Percentiles rank a stretch among this genome's conserved stretches.
Conservation (phyloP, 2,888 invertebrate genomes). For the Onchidella celtica region DNA sequence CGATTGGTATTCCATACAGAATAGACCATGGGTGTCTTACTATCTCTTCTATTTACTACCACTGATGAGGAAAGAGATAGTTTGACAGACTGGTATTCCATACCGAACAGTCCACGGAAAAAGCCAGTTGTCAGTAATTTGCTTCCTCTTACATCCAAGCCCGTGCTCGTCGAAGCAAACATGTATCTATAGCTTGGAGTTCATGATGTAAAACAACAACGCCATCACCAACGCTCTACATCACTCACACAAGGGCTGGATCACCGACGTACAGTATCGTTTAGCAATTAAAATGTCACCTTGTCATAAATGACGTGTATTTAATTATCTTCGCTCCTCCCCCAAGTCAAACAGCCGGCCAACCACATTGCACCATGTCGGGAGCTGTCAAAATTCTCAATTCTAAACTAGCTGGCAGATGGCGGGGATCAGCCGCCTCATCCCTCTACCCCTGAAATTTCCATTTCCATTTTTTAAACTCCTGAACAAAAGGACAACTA, state of each 20-base stretch:
- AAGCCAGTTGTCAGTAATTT: too few relatives aligned
- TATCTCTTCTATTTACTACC: too few relatives aligned
- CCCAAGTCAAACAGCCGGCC: conserved; percentile 4
- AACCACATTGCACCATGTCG: conserved; percentile 3
- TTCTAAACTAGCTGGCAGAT: conserved; percentile 25
- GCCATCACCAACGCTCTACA: not conserved
- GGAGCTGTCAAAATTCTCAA: conserved; percentile 17
- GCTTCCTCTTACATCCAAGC: too few relatives aligned
- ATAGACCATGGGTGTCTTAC: too few relatives aligned
- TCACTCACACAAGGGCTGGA: too few relatives aligned
- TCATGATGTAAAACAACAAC: not conserved
- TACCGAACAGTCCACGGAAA: too few relatives aligned
- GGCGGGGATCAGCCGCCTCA: not conserved
- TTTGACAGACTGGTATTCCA: too few relatives aligned
- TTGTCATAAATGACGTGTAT: conserved; percentile 22
- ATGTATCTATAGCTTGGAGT: too few relatives aligned
- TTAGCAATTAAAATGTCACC: conserved; percentile 28
- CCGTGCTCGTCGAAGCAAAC: too few relatives aligned
- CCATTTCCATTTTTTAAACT: not conserved
- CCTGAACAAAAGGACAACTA: not conserved
- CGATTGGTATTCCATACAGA: too few relatives aligned
- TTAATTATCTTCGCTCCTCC: conserved; percentile 8
- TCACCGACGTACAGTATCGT: not conserved
- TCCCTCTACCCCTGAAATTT: not conserved
- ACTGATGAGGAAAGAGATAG: too few relatives aligned